phyloP scores from a whole-genome alignment of 1,140 invertebrate species.

The Cherax destructor region DNA sequence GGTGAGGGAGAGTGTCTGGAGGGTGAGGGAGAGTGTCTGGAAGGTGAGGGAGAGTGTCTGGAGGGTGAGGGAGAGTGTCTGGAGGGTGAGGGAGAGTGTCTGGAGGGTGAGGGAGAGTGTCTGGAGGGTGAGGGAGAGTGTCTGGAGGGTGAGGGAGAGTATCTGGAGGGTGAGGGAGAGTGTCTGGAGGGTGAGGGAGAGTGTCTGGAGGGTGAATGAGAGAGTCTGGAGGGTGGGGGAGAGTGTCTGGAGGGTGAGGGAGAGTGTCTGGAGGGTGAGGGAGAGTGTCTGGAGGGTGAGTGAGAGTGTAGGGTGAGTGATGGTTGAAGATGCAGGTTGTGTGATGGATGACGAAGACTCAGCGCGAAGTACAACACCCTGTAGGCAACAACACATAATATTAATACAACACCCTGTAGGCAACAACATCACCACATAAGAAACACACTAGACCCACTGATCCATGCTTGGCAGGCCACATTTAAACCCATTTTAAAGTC shows the following conservation, averaged over 20 bases:
- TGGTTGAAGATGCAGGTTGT: too few species aligned
- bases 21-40: background rate
- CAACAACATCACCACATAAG: too few species aligned
- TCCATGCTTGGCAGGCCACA: too few species aligned
- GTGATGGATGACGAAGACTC: background rate
- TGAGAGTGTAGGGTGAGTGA: too few species aligned
- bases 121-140: background rate
- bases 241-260: too few species aligned
- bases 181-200: background rate
- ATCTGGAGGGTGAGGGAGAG: background rate
- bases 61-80: background rate
- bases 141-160: background rate
- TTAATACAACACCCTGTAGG: too few species aligned
- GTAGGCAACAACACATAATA: background rate
- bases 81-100: too few species aligned
- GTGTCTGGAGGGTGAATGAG: background rate
- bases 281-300: too few species aligned
- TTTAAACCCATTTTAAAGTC: too few species aligned
- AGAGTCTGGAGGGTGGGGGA: too few species aligned
- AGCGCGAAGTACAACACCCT: constrained; percentile 26
- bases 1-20: too few species aligned
- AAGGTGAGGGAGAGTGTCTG: background rate
- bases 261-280: background rate
- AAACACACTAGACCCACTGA: too few species aligned
- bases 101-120: background rate